Conservation (phyloP, 2,797 vertebrate genomes). For the Myoxocephalus aenaeus region DNA sequence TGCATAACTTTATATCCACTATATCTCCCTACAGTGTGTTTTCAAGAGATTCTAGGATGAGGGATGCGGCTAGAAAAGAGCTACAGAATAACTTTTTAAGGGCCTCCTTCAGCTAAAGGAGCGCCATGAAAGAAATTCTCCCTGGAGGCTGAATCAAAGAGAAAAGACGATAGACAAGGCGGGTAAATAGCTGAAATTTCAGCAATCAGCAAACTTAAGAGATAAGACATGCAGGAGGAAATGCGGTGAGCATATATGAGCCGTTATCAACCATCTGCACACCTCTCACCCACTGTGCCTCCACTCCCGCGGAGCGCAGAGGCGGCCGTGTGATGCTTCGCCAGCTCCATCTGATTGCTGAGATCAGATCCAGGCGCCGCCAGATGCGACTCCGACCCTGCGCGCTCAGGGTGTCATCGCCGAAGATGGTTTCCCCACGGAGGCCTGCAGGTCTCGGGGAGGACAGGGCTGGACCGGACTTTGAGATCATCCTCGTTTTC, state of each 20-base stretch:
- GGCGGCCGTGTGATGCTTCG: conserved; percentile 66
- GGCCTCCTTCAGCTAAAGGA: background rate
- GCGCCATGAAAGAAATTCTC: background rate
- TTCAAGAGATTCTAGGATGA: background rate
- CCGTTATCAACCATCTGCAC: conserved; percentile 71
- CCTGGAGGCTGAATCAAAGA: conserved; percentile 28
- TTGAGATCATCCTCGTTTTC: conserved; percentile 2
- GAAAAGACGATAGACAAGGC: background rate
- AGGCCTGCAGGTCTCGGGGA: conserved; percentile 23
- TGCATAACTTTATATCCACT: too few species aligned
- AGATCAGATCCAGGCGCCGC: conserved; percentile 66
- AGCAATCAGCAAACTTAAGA: conserved; percentile 10
- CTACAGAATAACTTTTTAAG: background rate
- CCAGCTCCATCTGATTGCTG: conserved; percentile 72
- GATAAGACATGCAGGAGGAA: conserved; percentile 39
- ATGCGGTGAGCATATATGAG: conserved; percentile 40
- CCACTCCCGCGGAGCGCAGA: conserved; percentile 35
- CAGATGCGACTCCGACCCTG: conserved; percentile 74
- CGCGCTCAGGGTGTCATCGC: conserved; percentile 46
- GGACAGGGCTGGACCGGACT: background rate
- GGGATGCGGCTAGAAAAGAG: background rate
- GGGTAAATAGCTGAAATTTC: conserved; percentile 4
- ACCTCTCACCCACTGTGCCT: conserved; percentile 49
- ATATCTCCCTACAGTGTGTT: background rate
- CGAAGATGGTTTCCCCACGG: conserved; percentile 47